Evolutionary conservation across 2,888 invertebrate species (phyloP).

Genomic region (Baccha elongata): DNA sequence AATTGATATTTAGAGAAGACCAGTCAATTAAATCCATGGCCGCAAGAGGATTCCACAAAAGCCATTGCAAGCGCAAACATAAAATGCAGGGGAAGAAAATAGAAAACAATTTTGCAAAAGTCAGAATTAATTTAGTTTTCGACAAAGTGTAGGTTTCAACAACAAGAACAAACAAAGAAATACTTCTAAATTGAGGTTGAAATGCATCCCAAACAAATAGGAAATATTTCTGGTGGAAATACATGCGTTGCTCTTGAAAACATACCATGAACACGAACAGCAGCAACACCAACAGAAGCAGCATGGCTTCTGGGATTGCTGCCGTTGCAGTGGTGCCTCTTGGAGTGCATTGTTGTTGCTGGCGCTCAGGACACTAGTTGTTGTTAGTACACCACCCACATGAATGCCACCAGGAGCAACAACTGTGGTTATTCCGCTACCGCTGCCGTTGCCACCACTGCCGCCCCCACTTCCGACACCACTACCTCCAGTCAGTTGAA

Average conservation of each 20-base stretch:
- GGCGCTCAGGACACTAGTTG: constrained; percentile 76
- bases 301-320: constrained; percentile 85
- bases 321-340: constrained; percentile 80
- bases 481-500: constrained; percentile 77
- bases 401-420: constrained; percentile 77
- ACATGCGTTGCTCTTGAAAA: constrained; percentile 8
- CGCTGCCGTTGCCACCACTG: constrained; percentile 77
- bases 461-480: constrained; percentile 72
- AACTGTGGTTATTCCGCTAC: constrained; percentile 74
- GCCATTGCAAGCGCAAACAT: constrained; percentile 28
- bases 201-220: constrained; percentile 30
- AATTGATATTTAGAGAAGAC: constrained; percentile 20
- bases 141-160: neutral
- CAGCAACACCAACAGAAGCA: constrained; percentile 88
- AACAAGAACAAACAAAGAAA: neutral
- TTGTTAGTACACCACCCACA: constrained; percentile 77
- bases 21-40: constrained; percentile 57
- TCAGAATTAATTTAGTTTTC: constrained; percentile 63
- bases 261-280: constrained; percentile 88
- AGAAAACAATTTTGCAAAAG: constrained; percentile 25
- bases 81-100: constrained; percentile 3
- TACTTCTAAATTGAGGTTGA: constrained; percentile 28
- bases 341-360: constrained; percentile 78
- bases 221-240: neutral
- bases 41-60: constrained; percentile 55